Conservation (phyloP, 1,140 invertebrate species). For the Eriosoma lanigerum region DNA sequence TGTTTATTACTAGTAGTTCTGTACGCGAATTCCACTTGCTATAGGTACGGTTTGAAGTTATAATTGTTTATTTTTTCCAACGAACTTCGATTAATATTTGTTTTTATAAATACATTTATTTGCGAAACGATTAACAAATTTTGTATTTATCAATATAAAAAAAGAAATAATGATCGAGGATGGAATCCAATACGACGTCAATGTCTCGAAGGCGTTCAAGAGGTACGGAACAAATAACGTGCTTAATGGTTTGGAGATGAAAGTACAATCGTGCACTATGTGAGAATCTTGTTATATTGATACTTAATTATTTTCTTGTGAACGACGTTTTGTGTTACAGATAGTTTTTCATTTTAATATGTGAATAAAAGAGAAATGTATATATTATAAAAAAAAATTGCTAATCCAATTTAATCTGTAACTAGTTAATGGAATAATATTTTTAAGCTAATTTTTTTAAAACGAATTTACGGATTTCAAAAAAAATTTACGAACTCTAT, state of each 20-base stretch:
- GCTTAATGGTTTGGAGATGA: slow-evolving; percentile 57
- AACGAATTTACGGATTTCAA: no score
- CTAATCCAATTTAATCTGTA: no score
- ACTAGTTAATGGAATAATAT: no score
- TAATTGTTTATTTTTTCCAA: neutral
- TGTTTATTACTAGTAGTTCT: no score
- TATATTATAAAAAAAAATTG: no score
- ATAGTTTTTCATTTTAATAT: no score
- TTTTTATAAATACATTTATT: neutral
- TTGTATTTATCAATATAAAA: neutral
- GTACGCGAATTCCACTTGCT: no score
- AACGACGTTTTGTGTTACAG: no score
- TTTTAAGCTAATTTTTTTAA: no score
- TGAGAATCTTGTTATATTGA: slow-evolving; percentile 53
- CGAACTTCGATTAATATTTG: neutral
- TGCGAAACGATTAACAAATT: neutral
- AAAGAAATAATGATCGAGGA: neutral
- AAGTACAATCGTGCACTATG: slow-evolving; percentile 55
- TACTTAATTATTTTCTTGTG: neutral
- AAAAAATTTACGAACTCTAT: no score
- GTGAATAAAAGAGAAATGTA: no score
- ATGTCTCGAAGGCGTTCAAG: slow-evolving; percentile 54
- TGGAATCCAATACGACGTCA: neutral
- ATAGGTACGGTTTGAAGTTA: no score
- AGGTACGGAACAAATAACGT: slow-evolving; percentile 54